Evolutionary conservation across 2,797 vertebrate genomes (phyloP).

Genomic region (Gymnoscopelus braueri): DNA sequence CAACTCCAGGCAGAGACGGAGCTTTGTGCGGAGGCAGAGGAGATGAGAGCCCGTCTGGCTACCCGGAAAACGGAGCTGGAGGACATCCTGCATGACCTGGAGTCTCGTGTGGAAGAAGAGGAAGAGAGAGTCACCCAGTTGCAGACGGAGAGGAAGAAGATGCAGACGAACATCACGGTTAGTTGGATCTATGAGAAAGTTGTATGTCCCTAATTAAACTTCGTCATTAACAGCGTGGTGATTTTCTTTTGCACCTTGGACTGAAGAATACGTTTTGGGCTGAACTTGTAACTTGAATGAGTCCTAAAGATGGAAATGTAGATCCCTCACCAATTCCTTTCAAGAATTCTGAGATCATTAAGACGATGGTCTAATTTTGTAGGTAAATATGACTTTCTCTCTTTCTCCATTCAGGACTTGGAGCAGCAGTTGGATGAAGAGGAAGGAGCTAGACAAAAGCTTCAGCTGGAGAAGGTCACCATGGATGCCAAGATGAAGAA

Average conservation of each 20-base stretch:
- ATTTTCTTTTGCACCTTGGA: too few relatives aligned
- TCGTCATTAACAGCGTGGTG: too few relatives aligned
- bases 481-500: constrained; percentile 95
- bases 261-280: too few relatives aligned
- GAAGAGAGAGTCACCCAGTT: constrained; percentile 93
- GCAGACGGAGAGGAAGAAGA: constrained; percentile 91
- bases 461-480: constrained; percentile 96
- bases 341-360: too few relatives aligned
- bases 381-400: not conserved
- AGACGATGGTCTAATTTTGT: too few relatives aligned
- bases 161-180: constrained; percentile 97
- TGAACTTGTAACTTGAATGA: too few relatives aligned
- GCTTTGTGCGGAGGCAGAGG: constrained; percentile 95
- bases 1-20: constrained; percentile 98
- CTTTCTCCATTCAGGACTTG: constrained; percentile 82
- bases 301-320: too few relatives aligned
- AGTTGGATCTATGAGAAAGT: constrained; percentile 3
- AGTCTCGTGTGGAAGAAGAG: constrained; percentile 96
- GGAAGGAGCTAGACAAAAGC: constrained; percentile 93
- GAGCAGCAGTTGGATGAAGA: constrained; percentile 98
- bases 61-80: constrained; percentile 97
- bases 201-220: too few relatives aligned
- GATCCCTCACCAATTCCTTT: too few relatives aligned
- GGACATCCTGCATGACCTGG: constrained; percentile 97
- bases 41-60: constrained; percentile 93